A percentile compares a stretch with the other conserved stretches of the same genome.
Conservation (phyloP, 2,113 vertebrate species). For the Nematolebias whitei region DNA sequence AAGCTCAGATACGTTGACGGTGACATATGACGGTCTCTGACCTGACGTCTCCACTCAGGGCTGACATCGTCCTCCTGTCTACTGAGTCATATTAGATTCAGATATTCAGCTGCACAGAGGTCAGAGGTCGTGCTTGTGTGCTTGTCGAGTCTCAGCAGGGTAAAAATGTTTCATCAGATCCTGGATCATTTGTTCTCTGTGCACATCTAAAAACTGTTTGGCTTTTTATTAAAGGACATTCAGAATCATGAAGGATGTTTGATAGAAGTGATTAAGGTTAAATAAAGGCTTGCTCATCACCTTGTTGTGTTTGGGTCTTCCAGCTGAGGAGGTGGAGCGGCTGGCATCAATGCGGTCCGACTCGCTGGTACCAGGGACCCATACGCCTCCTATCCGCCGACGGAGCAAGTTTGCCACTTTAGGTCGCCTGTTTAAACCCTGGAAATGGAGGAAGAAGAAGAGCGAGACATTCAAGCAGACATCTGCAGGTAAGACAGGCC, state of each 20-base stretch:
- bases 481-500: constrained; percentile 86
- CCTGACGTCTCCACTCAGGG: no score
- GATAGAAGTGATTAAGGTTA: no score
- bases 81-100: no score
- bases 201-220: no score
- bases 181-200: background rate
- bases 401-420: constrained; percentile 95
- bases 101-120: no score
- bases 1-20: no score
- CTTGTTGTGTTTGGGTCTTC: constrained; percentile 4
- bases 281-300: no score
- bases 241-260: background rate
- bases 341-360: constrained; percentile 97
- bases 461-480: constrained; percentile 99
- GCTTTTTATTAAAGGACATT: background rate
- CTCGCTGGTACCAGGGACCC: constrained; percentile 95
- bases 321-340: constrained; percentile 95
- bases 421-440: constrained; percentile 95
- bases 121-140: no score
- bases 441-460: constrained; percentile 99
- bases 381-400: constrained; percentile 95
- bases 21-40: no score
- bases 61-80: no score
- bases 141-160: no score
- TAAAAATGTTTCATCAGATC: no score